Base-by-base conservation (phyloP, 2,113 vertebrate genomes). In the Scatophagus argus region DNA sequence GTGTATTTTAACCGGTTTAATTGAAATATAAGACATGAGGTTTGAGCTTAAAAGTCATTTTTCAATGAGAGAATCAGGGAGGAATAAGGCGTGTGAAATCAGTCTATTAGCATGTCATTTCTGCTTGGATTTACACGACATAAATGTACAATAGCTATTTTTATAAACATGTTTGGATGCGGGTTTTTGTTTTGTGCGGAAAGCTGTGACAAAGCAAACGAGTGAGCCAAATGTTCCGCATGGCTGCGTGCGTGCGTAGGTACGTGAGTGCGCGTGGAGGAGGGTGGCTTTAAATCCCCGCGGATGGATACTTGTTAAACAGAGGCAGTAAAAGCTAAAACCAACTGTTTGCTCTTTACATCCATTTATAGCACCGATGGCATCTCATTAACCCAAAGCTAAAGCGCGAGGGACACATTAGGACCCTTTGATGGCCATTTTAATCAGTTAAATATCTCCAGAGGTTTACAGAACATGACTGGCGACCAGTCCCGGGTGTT, bases 281-380 rank as follows among this genome's bases (percentile, higher is more conserved):
- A 32, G 46, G 12, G 32, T 31, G 62, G 9, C 5, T 55, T 62
- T 49, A 49, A 69, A 73, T 62, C 74, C 32, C 43, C 3, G 71
- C 47, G 59, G 72, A 73, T 68, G 67, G 64, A 82, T 71, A 74
- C 58, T 83, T 70, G 54, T 87, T 68, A 83, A 87, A 85, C 43
- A 69, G 73, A 0, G 16, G 67, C 77, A 81, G 79, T 81, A 78
- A 86, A 81, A 86, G 31, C 60, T 73, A 55, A 84, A 87, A 84
- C 46, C 79, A 88, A 88, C 54, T 81, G 85, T 88, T 79, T 62
- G 74, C 76, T 44, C 67, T 78, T 84, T 77, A 64, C 64, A 78
- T 80, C 67, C 52, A 74, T 56, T 83, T 80, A 31, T 17, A 58
- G 60, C 12, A 25, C 2, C 39, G 27, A 54, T 64, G 59, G 79